These are phyloP conservation scores for Ernsta delagoae DNA, from an alignment of 2,888 invertebrate species.

Conservation along the genomic window DNA sequence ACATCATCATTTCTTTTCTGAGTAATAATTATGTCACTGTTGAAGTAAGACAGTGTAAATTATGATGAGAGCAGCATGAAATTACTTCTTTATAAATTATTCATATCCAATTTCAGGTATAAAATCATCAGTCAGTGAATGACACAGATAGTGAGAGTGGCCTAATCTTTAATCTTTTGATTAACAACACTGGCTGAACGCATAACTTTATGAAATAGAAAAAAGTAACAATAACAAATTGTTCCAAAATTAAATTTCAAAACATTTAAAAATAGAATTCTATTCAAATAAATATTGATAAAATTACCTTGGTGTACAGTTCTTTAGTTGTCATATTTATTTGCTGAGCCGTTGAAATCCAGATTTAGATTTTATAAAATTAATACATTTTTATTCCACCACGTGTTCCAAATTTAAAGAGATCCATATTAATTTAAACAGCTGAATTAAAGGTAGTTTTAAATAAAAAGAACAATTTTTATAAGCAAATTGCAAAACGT, in stretches of 20 bases:
- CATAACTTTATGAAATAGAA: slow-evolving; percentile 26
- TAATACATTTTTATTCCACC: slow-evolving; percentile 65
- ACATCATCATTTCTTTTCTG: slow-evolving; percentile 20
- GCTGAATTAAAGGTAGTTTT: slow-evolving; percentile 65
- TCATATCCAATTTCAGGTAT: slow-evolving; percentile 40
- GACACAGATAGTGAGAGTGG: slow-evolving; percentile 54
- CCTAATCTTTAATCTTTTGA: slow-evolving; percentile 35
- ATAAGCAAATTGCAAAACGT: slow-evolving; percentile 70
- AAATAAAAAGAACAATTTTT: slow-evolving; percentile 56
- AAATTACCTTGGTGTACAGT: slow-evolving; percentile 79
- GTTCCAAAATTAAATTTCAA: slow-evolving; percentile 43
- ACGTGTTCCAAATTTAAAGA: slow-evolving; percentile 62
- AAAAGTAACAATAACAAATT: background rate
- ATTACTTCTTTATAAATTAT: slow-evolving; percentile 45
- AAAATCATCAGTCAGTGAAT: slow-evolving; percentile 46
- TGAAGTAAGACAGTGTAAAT: slow-evolving; percentile 15
- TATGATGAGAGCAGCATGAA: slow-evolving; percentile 29
- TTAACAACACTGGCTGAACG: slow-evolving; percentile 32
- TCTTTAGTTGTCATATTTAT: slow-evolving; percentile 81
- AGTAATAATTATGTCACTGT: background rate
- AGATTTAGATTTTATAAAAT: slow-evolving; percentile 43
- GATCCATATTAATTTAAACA: slow-evolving; percentile 67
- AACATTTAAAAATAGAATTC: slow-evolving; percentile 39
- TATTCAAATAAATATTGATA: slow-evolving; percentile 47
- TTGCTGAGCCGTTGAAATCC: slow-evolving; percentile 38